These are phyloP conservation scores for Phenganax stokvisi DNA, from an alignment of 92 coral and sea anemone genomes.

Conservation along the genomic window DNA sequence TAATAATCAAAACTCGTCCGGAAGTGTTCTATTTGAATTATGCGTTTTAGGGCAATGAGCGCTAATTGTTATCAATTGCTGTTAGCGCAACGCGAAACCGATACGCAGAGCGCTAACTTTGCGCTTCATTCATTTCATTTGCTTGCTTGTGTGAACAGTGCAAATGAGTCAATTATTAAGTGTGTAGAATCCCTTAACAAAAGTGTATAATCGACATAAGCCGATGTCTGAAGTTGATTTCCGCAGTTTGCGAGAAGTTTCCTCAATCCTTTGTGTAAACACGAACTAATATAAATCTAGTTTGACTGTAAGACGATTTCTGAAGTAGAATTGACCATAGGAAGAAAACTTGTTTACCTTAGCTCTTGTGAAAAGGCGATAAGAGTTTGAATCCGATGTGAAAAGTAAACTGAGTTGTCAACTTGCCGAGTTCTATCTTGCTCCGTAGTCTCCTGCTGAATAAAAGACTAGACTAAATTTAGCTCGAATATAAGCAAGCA, in stretches of 20 bases:
- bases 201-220: constrained; percentile 12
- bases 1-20: constrained; percentile 19
- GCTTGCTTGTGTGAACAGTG: not conserved
- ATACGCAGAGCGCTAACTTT: constrained; percentile 10
- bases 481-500: constrained; percentile 39
- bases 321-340: constrained; percentile 9
- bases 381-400: constrained; percentile 24
- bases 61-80: constrained; percentile 39
- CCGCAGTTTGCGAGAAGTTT: constrained; percentile 12
- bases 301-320: constrained; percentile 13
- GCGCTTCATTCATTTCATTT: not conserved
- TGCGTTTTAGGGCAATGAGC: constrained; percentile 34
- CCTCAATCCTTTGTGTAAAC: constrained; percentile 30
- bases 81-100: constrained; percentile 40
- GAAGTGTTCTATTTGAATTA: constrained; percentile 37
- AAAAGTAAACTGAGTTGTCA: constrained; percentile 14
- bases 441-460: constrained; percentile 32
- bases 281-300: constrained; percentile 30
- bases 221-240: not conserved
- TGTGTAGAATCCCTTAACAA: not conserved
- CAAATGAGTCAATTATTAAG: not conserved
- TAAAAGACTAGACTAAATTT: constrained; percentile 36
- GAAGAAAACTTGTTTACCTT: constrained; percentile 35
- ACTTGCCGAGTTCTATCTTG: constrained; percentile 26
- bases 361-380: constrained; percentile 25